A percentile compares a stretch with the other conserved stretches of the same genome.
Evolutionary conservation across 2,888 invertebrate genomes (phyloP).

Genomic region (Omphaloscelis lunosa): DNA sequence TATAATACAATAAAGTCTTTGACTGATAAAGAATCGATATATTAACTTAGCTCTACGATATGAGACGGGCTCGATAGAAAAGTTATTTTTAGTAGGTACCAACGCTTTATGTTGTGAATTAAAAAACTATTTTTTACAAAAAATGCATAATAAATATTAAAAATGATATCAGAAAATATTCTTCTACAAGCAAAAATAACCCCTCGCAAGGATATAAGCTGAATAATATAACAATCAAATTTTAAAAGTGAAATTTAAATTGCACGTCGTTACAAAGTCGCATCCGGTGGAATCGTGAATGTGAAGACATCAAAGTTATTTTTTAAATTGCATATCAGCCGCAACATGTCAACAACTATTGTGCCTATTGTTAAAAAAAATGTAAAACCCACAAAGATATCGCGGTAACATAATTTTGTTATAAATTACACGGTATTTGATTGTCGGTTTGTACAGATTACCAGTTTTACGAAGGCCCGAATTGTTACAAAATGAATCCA

Average conservation of each 20-base stretch:
- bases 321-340: slow-evolving; percentile 83
- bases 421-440: slow-evolving; percentile 86
- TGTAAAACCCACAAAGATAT: slow-evolving; percentile 82
- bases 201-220: slow-evolving; percentile 52
- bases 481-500: slow-evolving; percentile 88
- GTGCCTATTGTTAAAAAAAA: slow-evolving; percentile 77
- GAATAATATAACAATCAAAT: slow-evolving; percentile 65
- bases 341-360: slow-evolving; percentile 89
- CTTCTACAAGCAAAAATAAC: slow-evolving; percentile 40
- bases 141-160: slow-evolving; percentile 1
- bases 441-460: slow-evolving; percentile 88
- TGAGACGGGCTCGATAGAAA: slow-evolving; percentile 66
- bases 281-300: slow-evolving; percentile 80
- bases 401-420: slow-evolving; percentile 87
- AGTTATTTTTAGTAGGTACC: slow-evolving; percentile 31
- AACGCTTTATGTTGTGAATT: neutral
- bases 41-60: slow-evolving; percentile 50
- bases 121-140: neutral
- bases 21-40: slow-evolving; percentile 80
- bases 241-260: slow-evolving; percentile 83
- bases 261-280: slow-evolving; percentile 79
- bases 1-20: slow-evolving; percentile 87
- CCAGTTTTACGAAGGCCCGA: slow-evolving; percentile 83
- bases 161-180: slow-evolving; percentile 37
- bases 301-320: slow-evolving; percentile 81